Conservation (phyloP, 1,140 invertebrate species). For the Drosophila cardini region DNA sequence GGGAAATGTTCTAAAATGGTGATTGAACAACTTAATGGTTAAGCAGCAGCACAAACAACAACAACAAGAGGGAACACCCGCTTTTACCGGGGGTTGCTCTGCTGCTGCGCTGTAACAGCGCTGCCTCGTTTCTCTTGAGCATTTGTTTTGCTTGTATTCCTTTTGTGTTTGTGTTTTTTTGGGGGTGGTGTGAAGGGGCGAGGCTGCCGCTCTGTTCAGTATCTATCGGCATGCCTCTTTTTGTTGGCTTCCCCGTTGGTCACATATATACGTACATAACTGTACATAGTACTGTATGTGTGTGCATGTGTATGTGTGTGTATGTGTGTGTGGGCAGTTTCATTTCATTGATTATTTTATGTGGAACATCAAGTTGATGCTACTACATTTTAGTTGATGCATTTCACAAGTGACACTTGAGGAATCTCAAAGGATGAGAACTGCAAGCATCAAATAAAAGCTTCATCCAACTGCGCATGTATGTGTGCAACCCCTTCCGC, state of each 20-base stretch:
- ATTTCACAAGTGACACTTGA: slow-evolving; percentile 48
- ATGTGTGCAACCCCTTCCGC: slow-evolving; percentile 33
- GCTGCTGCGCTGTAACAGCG: slow-evolving; percentile 20
- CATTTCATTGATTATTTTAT: slow-evolving; percentile 77
- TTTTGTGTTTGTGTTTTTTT: slow-evolving; percentile 23
- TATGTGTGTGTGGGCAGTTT: slow-evolving; percentile 31
- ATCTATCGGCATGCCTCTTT: slow-evolving; percentile 76
- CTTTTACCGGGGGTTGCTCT: slow-evolving; percentile 48
- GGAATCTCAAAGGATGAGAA: slow-evolving; percentile 40
- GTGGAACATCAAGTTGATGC: slow-evolving; percentile 47
- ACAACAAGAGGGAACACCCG: slow-evolving; percentile 25
- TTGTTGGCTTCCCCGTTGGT: slow-evolving; percentile 76
- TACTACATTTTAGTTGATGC: slow-evolving; percentile 43
- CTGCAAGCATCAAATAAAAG: slow-evolving; percentile 13
- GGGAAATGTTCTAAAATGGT: slow-evolving; percentile 29
- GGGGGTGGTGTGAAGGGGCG: slow-evolving; percentile 46
- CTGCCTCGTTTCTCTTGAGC: slow-evolving; percentile 30
- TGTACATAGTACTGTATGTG: not conserved
- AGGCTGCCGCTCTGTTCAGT: slow-evolving; percentile 35
- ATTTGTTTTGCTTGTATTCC: slow-evolving; percentile 51
- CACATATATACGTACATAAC: slow-evolving; percentile 36
- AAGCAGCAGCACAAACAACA: slow-evolving; percentile 15
- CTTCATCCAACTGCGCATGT: slow-evolving; percentile 56
- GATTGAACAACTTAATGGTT: slow-evolving; percentile 18
- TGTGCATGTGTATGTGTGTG: slow-evolving; percentile 4